Base-by-base conservation (phyloP, 1,140 invertebrate species). In the Cherax destructor region DNA sequence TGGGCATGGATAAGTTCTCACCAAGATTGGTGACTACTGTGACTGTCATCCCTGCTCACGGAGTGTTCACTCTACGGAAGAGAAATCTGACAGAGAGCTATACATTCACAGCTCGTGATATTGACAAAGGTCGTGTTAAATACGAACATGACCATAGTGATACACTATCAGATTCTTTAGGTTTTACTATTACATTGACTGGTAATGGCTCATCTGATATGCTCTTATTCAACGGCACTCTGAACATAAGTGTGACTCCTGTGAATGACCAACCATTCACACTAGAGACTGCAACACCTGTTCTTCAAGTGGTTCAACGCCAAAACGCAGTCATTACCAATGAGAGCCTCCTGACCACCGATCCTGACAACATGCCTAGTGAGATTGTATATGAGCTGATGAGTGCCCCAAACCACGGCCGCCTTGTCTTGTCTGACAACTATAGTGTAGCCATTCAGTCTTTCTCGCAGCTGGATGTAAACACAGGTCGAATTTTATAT, bases 81-180 rank as follows among this genome's bases (percentile, higher is more conserved):
- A 92, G 92, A 18, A 91, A 92, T 65, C 84, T 94, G 47, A 92
- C 93, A n/a, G 89, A 93, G 83, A 93, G 93, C 83, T 86, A 96
- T 0, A 96, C 95, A 0, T 97, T 98, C 92, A 97, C 97, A 0
- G 97, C 97, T 93, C 94, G 95, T 16, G 97, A 99, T 94, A 95
- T 99, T 52, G 97, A 98, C 93, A 96, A 96, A n/a, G 96, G 97
- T 21, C 96, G 96, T 79, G 96, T 99, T 0, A 95, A 96, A 65
- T 99, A 99, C 93, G 96, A 97, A 91, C 98, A 99, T 94, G 98
- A 99, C 94, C 97, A 98, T 93, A 97, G 97, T 0, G 97, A 98
- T 93, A 97, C 97, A 0, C 84, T 96, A 4, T 95, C 96, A 9
- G 97, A 98, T 94, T 96, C 95, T 77, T 96, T 98, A 59, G 95